Evolutionary conservation across 2,113 vertebrate species (phyloP), one percentile per base, ranked within the genome.

Genomic region (pig (Sus scrofa)): DNA sequence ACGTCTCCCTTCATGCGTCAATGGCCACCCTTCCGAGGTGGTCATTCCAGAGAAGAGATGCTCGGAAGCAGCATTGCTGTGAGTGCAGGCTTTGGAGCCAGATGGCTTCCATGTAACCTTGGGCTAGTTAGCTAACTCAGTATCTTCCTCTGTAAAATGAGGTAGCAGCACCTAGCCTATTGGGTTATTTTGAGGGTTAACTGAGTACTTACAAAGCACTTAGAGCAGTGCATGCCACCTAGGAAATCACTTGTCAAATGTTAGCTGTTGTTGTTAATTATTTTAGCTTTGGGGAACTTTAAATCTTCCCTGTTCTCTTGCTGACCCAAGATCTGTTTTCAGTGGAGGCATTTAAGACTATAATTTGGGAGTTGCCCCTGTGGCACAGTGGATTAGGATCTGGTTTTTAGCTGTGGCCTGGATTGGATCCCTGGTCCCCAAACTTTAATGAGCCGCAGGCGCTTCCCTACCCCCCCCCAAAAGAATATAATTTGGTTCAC

Each of bases 401-500:
- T n/a, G n/a, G n/a, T n/a, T n/a, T n/a, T n/a, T n/a, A n/a, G n/a
- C n/a, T n/a, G n/a, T n/a, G n/a, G n/a, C n/a, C n/a, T n/a, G n/a
- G n/a, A n/a, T n/a, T n/a, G n/a, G n/a, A n/a, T n/a, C n/a, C n/a
- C n/a, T n/a, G 44, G 44, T 44, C 8, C 44, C 44, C 8, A 8
- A 44, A 44, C 44, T 44, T 44, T 44, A 4, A 44, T 44, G 44
- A 6, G 44, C 44, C 8, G 44, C 4, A 8, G 44, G 44, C 8
- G 44, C 44, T 8, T 4, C 44, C 4, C 5, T 44, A 8, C 44
- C 44, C 44, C 4, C 44, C 44, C 5, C 44, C 44, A 44, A 44
- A 74, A 67, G 86, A 91, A 39, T 77, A 58, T 50, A 50, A 86
- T 85, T 91, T 94, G 54, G 11, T 86, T 78, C 83, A 65, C 60